Conservation (phyloP, 2,888 invertebrate species). For the Drosophila nigritarsus region DNA sequence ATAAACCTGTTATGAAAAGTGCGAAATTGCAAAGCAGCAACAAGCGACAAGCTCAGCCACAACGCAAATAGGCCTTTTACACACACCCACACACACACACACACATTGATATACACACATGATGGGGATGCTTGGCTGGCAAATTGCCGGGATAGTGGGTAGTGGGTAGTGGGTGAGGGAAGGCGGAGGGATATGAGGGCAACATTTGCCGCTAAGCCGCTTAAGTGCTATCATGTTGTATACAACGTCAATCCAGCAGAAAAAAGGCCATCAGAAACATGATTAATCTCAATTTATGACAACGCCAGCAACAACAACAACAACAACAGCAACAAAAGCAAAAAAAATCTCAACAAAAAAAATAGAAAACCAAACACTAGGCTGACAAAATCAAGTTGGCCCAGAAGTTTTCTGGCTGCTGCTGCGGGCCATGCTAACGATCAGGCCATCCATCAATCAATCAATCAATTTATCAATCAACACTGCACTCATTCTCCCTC, state of each 20-base stretch:
- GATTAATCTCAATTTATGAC: constrained; percentile 81
- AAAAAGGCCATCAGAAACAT: constrained; percentile 64
- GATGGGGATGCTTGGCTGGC: background rate
- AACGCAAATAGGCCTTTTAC: constrained; percentile 29
- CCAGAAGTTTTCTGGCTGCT: constrained; percentile 17
- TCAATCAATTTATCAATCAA: constrained; percentile 68
- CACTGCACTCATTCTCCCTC: constrained; percentile 8
- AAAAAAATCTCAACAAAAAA: constrained; percentile 15
- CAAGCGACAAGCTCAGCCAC: constrained; percentile 20
- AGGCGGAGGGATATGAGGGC: constrained; percentile 13
- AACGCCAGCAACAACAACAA: constrained; percentile 43
- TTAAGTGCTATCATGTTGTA: constrained; percentile 74
- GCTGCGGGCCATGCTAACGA: constrained; percentile 56
- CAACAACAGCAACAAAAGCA: constrained; percentile 19
- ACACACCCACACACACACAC: background rate
- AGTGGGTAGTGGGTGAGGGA: background rate
- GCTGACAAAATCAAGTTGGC: constrained; percentile 35
- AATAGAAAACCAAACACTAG: background rate
- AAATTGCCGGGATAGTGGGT: background rate
- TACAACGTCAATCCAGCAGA: constrained; percentile 51
- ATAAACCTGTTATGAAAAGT: constrained; percentile 12
- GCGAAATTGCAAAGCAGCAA: constrained; percentile 36
- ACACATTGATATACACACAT: background rate
- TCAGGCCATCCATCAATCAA: constrained; percentile 57
- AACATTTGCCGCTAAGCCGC: constrained; percentile 64